phyloP scores from a whole-genome alignment of 2,797 vertebrate species.

The Psittacula echo region DNA sequence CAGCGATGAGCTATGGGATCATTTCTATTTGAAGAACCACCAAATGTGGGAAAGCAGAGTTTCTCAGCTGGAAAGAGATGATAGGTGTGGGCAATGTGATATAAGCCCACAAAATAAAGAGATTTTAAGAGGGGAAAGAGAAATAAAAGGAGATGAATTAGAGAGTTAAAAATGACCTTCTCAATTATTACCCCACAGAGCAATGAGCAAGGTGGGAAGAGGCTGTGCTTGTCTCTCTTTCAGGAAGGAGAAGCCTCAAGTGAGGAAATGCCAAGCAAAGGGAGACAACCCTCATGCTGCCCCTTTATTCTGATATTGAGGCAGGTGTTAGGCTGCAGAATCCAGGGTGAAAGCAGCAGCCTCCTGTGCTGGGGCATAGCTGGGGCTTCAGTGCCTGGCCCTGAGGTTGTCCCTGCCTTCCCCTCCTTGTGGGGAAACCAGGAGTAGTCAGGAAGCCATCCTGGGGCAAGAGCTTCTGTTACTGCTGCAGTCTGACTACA shows the following conservation, averaged over 20 bases:
- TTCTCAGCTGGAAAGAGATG: not conserved
- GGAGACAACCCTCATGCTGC: not conserved
- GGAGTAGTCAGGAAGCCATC: not conserved
- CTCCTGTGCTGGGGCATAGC: not conserved
- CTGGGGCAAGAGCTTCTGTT: not conserved
- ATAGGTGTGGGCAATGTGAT: not conserved
- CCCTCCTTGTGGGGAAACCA: too few relatives aligned
- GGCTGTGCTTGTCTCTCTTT: not conserved
- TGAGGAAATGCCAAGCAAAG: not conserved
- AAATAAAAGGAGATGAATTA: not conserved
- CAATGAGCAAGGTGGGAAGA: rapidly evolving
- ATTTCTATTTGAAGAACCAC: not conserved
- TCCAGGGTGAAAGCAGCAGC: not conserved
- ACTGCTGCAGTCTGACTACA: not conserved
- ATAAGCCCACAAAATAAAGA: not conserved
- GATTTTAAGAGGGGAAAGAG: not conserved
- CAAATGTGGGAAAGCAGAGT: not conserved
- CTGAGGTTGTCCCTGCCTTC: too few relatives aligned
- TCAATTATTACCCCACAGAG: not conserved
- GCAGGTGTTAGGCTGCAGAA: rapidly evolving
- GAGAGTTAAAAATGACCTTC: not conserved
- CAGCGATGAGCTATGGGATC: not conserved
- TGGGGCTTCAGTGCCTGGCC: not conserved
- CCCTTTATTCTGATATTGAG: rapidly evolving
- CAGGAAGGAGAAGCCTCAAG: too few relatives aligned